Evolutionary conservation across 2,797 vertebrate genomes (phyloP), one percentile per base, ranked within the genome.

Genomic region (Lepus oiostolus): DNA sequence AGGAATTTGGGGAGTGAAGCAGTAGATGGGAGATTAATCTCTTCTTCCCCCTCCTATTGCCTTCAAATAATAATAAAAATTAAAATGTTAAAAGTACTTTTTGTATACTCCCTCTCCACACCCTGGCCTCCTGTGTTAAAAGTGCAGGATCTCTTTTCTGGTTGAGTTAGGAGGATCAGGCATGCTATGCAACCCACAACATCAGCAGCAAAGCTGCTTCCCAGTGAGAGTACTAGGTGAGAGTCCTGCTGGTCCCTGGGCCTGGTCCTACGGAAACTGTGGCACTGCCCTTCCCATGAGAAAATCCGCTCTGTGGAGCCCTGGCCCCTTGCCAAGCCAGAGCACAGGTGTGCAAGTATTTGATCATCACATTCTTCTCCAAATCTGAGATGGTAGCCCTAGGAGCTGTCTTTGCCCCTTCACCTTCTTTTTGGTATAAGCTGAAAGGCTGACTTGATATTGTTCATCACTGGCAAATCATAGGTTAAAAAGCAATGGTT

Each of bases 401-500:
- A 21, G 17, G n/a, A 65, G 21, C 16, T 67, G 67, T 38, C 26
- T 52, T 54, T 80, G 47, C 14, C 17, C 65, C 32, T 79, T 84
- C 38, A 12, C 0, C 0, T 1, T 58, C 22, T 42, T 50, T n/a
- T 71, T 13, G 5, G 28, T 32, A 60, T 21, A 91, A 38, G 82
- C 2, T 32, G 24, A 89, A 60, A 93, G 72, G 67, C 10, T 65
- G 17, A 10, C 47, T 88, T 58, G 35, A 47, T n/a, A 52, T 13
- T 85, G 38, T 28, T 68, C 26, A 75, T 60, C 12, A 21, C 17
- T 28, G 6, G 1, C 70, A 91, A 87, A 81, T 75, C 74, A 32
- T 58, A 87, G 77, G n/a, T 75, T 90, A 70, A 79, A 74, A 70
- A 82, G n/a, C 32, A 32, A 58, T 26, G 16, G 68, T 65, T 91